Percentiles rank a stretch among this genome's conserved stretches.
These are phyloP conservation scores for Galeruca laticollis DNA, from an alignment of 2,888 invertebrate genomes.

Conservation along the genomic window DNA sequence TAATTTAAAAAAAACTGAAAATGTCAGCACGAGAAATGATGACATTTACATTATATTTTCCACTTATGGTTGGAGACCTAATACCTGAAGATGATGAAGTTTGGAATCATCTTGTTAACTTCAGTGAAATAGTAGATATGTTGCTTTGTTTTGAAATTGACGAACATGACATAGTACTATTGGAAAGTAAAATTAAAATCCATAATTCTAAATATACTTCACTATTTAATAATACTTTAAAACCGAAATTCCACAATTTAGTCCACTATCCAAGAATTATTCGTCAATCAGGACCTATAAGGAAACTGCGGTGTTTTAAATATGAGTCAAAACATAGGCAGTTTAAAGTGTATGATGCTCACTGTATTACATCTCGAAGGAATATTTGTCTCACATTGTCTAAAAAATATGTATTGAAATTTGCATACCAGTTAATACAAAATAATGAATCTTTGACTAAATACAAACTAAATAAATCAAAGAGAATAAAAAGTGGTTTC, in stretches of 20 bases:
- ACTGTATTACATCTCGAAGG: slow-evolving; percentile 13
- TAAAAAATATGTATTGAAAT: neutral
- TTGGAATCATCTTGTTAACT: slow-evolving; percentile 49
- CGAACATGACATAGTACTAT: slow-evolving; percentile 28
- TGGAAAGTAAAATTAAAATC: slow-evolving; percentile 37
- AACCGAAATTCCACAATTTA: too few species aligned
- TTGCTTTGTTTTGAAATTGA: slow-evolving; percentile 42
- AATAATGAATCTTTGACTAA: slow-evolving; percentile 17
- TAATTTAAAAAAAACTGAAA: slow-evolving; percentile 40
- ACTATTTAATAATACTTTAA: slow-evolving; percentile 48
- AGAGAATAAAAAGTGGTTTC: slow-evolving; percentile 13
- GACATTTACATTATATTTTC: slow-evolving; percentile 48
- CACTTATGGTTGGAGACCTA: slow-evolving; percentile 52
- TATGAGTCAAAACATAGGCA: slow-evolving; percentile 7
- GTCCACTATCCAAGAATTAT: too few species aligned
- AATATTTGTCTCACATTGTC: slow-evolving; percentile 10
- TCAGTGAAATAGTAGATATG: too few species aligned
- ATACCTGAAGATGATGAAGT: slow-evolving; percentile 51
- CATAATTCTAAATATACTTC: slow-evolving; percentile 41
- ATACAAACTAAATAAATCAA: slow-evolving; percentile 2
- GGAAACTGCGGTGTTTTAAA: slow-evolving; percentile 17
- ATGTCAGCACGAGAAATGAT: slow-evolving; percentile 54
- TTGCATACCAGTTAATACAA: slow-evolving; percentile 18
- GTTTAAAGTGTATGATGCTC: neutral
- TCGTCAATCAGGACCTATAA: too few species aligned